Conservation (phyloP, 2,113 vertebrate species). For the Nycticebus coucang region DNA sequence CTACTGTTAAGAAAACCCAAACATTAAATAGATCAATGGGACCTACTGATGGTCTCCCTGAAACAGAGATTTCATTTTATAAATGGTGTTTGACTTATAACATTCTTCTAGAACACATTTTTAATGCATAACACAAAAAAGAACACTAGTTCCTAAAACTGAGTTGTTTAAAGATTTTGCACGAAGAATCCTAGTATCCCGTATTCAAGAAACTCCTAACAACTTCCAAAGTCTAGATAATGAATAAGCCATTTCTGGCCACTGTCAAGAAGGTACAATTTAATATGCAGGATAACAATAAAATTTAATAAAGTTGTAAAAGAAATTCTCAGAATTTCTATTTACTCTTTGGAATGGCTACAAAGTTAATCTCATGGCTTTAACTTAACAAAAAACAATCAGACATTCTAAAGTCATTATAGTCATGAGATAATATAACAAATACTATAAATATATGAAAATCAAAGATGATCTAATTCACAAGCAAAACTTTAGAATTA, state of each 20-base stretch:
- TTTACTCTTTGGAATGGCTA: slow-evolving; percentile 41
- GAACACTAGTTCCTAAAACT: neutral
- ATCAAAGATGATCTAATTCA: slow-evolving; percentile 30
- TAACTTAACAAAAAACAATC: neutral
- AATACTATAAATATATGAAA: neutral
- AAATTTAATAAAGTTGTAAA: neutral
- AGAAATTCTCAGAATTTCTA: neutral
- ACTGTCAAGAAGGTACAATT: slow-evolving; percentile 14
- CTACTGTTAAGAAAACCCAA: neutral
- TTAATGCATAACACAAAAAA: neutral
- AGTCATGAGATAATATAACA: slow-evolving; percentile 22
- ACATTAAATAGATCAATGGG: neutral
- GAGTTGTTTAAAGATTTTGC: neutral
- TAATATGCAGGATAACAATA: neutral
- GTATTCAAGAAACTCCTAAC: neutral
- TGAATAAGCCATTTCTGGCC: neutral
- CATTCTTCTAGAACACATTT: neutral
- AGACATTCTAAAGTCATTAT: slow-evolving; percentile 16
- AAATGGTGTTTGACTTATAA: slow-evolving; percentile 5
- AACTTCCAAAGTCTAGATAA: slow-evolving; percentile 29
- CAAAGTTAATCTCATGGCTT: slow-evolving; percentile 6
- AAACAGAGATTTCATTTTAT: slow-evolving; percentile 10
- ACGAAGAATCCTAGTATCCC: neutral
- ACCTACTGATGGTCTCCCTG: neutral
- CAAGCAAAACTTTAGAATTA: neutral